A percentile compares a stretch with the other conserved stretches of the same genome.
These are phyloP conservation scores for Dendrocincla fuliginosa DNA, from an alignment of 2,797 vertebrate genomes.

Conservation along the genomic window DNA sequence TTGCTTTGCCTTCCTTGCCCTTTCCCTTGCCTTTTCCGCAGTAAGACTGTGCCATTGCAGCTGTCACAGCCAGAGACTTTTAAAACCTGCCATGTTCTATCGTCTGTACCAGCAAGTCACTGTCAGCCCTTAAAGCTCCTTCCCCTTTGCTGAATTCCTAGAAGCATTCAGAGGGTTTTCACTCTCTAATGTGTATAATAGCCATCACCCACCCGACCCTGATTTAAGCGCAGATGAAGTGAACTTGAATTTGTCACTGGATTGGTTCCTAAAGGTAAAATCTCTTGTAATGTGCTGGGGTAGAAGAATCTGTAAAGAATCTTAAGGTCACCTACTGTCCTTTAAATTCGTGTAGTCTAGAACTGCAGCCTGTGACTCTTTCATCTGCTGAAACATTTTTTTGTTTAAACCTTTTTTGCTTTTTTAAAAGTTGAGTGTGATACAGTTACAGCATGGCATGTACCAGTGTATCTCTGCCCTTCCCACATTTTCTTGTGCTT, in stretches of 20 bases:
- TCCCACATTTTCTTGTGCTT: neutral
- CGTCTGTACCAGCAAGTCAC: neutral
- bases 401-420: neutral
- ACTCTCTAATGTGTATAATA: neutral
- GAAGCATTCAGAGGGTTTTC: neutral
- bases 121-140: neutral
- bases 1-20: neutral
- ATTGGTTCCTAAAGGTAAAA: slow-evolving; percentile 4
- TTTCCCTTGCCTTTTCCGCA: neutral
- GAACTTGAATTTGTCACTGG: slow-evolving; percentile 1
- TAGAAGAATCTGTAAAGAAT: neutral
- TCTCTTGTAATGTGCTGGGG: neutral
- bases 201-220: neutral
- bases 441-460: neutral
- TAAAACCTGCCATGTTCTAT: neutral
- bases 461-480: neutral
- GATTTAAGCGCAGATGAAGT: neutral
- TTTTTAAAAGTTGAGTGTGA: neutral
- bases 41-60: neutral
- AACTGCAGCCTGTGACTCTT: neutral
- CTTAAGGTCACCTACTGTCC: neutral
- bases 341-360: neutral
- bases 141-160: neutral
- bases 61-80: neutral
- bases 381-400: neutral